These are phyloP conservation scores for Dasysyrphus albostriatus DNA, from an alignment of 2,888 invertebrate genomes.

Conservation along the genomic window DNA sequence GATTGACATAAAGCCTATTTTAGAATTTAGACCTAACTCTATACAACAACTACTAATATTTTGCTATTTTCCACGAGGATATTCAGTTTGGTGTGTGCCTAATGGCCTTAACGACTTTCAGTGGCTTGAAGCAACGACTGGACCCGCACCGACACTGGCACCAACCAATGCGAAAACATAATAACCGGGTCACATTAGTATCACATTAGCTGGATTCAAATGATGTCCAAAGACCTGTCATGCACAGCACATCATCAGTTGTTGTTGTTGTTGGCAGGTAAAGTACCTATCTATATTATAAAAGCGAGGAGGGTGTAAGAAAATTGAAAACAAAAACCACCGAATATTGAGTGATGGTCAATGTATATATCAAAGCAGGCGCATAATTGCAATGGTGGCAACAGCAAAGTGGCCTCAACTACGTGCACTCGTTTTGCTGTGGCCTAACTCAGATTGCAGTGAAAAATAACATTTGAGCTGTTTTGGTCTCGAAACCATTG, in stretches of 20 bases:
- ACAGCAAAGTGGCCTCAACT: conserved; percentile 25
- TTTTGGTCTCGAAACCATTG: conserved; percentile 7
- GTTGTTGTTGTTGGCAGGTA: not conserved
- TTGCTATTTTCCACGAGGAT: conserved; percentile 19
- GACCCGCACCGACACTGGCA: conserved; percentile 18
- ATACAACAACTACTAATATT: not conserved
- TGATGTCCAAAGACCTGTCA: conserved; percentile 5
- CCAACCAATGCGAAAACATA: conserved; percentile 59
- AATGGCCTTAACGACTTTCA: conserved; percentile 57
- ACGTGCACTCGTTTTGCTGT: conserved; percentile 1
- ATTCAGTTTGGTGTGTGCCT: conserved; percentile 56
- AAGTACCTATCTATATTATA: not conserved
- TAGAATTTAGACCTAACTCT: conserved; percentile 9
- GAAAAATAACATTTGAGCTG: conserved; percentile 34
- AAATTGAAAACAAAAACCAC: conserved; percentile 66
- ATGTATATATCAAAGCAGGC: conserved; percentile 62
- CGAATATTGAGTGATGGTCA: conserved; percentile 60
- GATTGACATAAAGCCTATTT: conserved; percentile 33
- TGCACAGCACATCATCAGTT: not conserved
- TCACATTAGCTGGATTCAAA: conserved; percentile 54
- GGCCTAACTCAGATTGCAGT: conserved; percentile 19
- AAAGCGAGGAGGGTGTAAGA: not conserved
- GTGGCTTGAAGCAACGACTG: conserved; percentile 47
- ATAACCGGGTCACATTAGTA: conserved; percentile 69
- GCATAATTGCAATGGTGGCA: conserved; percentile 38